Evolutionary conservation across 2,113 vertebrate species (phyloP), one percentile per base, ranked within the genome.

Genomic region (Nestor notabilis): DNA sequence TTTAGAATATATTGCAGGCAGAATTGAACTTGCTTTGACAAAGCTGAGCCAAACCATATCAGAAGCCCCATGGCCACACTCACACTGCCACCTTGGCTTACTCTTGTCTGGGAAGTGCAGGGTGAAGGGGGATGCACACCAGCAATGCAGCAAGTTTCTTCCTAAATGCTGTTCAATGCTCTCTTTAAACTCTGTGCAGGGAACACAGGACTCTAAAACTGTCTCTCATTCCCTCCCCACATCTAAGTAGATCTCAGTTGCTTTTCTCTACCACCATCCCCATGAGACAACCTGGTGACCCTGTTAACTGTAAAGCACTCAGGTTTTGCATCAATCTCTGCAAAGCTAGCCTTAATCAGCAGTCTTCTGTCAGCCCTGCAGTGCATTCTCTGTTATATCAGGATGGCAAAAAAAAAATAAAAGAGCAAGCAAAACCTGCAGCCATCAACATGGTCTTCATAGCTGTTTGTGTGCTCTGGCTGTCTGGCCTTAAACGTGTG

Each of bases 401-500:
- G 89, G 75, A 76, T 65, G 41, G 44, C 31, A 85, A 70, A 49
- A 84, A 47, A 77, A 76, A 58, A 52, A 86, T 35, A 68, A 64
- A 87, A 43, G 14, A 76, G 56, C 21, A 87, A 92, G 69, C 17
- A 82, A 92, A 90, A 13, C 37, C 44, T 35, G 28, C 72, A 87
- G 65, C 65, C 37, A 0, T 58, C 64, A 25, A 52, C 12, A 10
- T 31, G 53, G 33, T 85, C 74, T 52, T 69, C 74, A 5, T 10
- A 39, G 93, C 79, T 83, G 63, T 53, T 72, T 60, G 69, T 55
- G 77, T 0, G 2, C 74, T 88, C 87, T 47, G 80, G 27, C 88
- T 84, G 83, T 90, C 96, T 90, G 94, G 90, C 94, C 89, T 76
- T 86, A 97, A 97, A 89, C 8, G 13, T 95, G 93, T 85, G n/a